A percentile compares a stretch with the other conserved stretches of the same genome.
These are phyloP conservation scores for Pocillopora grandis DNA, from an alignment of 92 coral and sea anemone genomes.

Conservation along the genomic window DNA sequence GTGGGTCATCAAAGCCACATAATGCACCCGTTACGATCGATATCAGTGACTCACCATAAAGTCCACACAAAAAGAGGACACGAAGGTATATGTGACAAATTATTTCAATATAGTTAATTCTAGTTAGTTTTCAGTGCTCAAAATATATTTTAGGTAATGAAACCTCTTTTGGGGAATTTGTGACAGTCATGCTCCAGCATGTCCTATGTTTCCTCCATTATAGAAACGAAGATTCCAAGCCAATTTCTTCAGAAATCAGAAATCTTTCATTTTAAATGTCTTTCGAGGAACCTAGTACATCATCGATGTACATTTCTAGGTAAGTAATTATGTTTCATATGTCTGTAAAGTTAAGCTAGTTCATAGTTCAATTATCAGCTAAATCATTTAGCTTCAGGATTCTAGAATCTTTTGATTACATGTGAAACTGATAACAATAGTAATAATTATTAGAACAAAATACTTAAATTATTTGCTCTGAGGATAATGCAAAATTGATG, in stretches of 20 bases:
- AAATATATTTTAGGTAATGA: background rate
- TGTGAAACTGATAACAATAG: no score
- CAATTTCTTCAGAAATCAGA: background rate
- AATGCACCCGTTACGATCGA: background rate
- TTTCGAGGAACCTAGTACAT: background rate
- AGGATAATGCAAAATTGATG: background rate
- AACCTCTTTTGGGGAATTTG: no score
- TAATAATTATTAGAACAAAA: no score
- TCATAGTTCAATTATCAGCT: no score
- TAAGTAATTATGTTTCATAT: no score
- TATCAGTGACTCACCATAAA: background rate
- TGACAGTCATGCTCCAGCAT: background rate
- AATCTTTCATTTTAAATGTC: background rate
- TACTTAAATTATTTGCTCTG: background rate
- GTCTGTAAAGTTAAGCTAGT: no score
- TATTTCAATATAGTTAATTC: background rate
- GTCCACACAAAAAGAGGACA: background rate
- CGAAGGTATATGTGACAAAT: background rate
- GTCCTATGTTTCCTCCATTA: background rate
- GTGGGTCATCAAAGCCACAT: background rate
- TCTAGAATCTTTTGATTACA: no score
- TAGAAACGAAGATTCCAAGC: background rate
- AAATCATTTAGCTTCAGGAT: no score
- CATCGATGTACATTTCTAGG: background rate
- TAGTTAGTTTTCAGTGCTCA: background rate